Conservation (phyloP, 2,113 vertebrate species). For the Lontra canadensis region DNA sequence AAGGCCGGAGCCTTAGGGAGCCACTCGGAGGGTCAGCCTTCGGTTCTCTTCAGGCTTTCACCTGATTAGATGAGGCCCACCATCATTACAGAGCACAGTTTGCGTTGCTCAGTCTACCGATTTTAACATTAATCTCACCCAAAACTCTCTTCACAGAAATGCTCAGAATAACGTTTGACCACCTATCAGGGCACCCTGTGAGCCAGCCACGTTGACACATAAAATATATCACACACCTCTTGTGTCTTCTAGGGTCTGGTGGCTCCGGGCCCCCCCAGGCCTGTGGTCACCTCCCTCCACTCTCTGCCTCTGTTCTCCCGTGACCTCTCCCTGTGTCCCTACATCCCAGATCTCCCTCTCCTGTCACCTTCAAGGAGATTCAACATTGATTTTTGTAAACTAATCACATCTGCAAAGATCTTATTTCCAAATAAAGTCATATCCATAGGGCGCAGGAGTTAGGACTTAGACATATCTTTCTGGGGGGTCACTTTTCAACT, state of each 20-base stretch:
- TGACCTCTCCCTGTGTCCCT: not conserved
- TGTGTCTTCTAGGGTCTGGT: too few relatives aligned
- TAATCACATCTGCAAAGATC: not conserved
- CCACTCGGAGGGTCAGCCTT: not conserved
- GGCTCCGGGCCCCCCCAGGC: not conserved
- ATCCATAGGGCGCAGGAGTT: not conserved
- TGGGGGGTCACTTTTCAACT: not conserved
- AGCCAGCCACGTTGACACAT: too few relatives aligned
- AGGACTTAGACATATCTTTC: not conserved
- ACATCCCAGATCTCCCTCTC: not conserved
- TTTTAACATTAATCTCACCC: not conserved
- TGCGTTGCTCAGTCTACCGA: not conserved
- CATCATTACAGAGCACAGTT: not conserved
- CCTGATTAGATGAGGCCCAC: not conserved
- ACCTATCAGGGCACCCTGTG: not conserved
- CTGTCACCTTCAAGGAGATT: not conserved
- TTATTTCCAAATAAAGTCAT: not conserved
- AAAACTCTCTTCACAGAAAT: not conserved
- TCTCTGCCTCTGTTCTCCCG: not conserved
- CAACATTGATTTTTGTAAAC: not conserved
- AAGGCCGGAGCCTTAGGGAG: not conserved
- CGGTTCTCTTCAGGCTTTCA: not conserved
- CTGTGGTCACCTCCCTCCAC: not conserved
- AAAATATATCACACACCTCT: not conserved
- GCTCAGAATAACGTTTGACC: not conserved